A percentile compares a stretch with the other conserved stretches of the same genome.
phyloP scores from a whole-genome alignment of 1,140 invertebrate genomes.

The Drosophila nikananu region DNA sequence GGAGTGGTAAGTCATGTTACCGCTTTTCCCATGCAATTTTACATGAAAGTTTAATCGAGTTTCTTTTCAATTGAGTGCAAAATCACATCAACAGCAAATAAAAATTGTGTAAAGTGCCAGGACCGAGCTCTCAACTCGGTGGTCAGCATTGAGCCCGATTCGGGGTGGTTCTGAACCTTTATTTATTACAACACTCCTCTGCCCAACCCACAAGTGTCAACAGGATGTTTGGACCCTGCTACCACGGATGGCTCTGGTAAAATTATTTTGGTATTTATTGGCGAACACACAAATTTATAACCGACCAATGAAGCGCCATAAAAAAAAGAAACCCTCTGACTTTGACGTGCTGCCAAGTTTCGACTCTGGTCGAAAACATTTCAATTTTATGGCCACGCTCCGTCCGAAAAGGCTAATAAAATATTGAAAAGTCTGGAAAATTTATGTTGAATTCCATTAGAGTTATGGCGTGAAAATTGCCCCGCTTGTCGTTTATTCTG shows the following conservation, averaged over 20 bases:
- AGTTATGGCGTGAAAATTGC: constrained; percentile 78
- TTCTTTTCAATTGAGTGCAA: constrained; percentile 81
- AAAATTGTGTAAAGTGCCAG: constrained; percentile 66
- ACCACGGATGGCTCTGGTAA: constrained; percentile 29
- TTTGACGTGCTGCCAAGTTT: constrained; percentile 62
- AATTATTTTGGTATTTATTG: constrained; percentile 76
- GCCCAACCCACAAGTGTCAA: constrained; percentile 69
- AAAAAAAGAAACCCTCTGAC: constrained; percentile 45
- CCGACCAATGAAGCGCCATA: constrained; percentile 67
- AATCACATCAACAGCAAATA: constrained; percentile 73
- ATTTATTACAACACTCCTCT: constrained; percentile 18
- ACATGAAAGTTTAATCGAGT: constrained; percentile 80
- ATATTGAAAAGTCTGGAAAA: constrained; percentile 69
- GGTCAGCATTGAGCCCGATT: constrained; percentile 29
- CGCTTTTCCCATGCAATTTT: constrained; percentile 58
- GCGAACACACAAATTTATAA: constrained; percentile 80
- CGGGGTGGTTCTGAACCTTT: constrained; percentile 44
- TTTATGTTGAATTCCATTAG: constrained; percentile 80
- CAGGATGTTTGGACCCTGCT: constrained; percentile 41
- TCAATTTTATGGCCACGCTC: constrained; percentile 73
- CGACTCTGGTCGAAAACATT: constrained; percentile 60
- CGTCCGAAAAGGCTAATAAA: constrained; percentile 58
- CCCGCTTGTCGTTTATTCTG: constrained; percentile 17
- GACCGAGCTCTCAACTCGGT: constrained; percentile 23
- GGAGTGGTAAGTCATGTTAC: constrained; percentile 65